Evolutionary conservation across 2,888 invertebrate species (phyloP), one percentile per base, ranked within the genome.

Genomic region (Melolontha melolontha): DNA sequence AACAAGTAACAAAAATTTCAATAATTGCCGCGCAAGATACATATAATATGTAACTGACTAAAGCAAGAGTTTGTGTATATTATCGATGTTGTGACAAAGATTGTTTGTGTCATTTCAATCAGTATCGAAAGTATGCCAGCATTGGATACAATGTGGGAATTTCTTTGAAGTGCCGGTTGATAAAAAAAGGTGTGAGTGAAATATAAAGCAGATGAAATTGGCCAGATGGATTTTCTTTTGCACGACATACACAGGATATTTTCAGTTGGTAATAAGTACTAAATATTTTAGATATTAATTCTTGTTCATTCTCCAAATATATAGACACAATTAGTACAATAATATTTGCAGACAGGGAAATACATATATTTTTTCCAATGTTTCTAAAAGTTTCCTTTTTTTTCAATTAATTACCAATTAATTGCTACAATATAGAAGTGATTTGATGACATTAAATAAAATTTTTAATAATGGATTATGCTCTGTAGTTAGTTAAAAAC

Each of bases 1-100:
- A 62, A 62, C 59, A 62, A 62, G 59, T 47, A 62, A 42, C 47
- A 47, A 47, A 47, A 62, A 62, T 34, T 47, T 62, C 44, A 62
- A 59, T 47, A 29, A 16, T 62, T 34, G 14, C 16, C 27, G 42
- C 57, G 27, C n/a, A n/a, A n/a, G n/a, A n/a, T n/a, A 7, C 29
- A 12, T n/a, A 12, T 29, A n/a, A 16, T 54, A 40, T n/a, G n/a
- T 8, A n/a, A 44, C 12, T 59, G 4, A 22, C 10, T 34, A 34
- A 34, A 10, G 10, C 10, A 34, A 34, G 10, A 34, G 34, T 34
- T 34, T 34, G 10, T 34, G 2, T 34, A 34, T 34, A 6, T 34
- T 47, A n/a, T 11, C 1, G n/a, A 47, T 34, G 47, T 47, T 7
- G 40, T 22, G 42, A n/a, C 17, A 57, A 42, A 44, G 27, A 27